Conservation (phyloP, 2,888 invertebrate genomes). For the Polymixis lichenea region DNA sequence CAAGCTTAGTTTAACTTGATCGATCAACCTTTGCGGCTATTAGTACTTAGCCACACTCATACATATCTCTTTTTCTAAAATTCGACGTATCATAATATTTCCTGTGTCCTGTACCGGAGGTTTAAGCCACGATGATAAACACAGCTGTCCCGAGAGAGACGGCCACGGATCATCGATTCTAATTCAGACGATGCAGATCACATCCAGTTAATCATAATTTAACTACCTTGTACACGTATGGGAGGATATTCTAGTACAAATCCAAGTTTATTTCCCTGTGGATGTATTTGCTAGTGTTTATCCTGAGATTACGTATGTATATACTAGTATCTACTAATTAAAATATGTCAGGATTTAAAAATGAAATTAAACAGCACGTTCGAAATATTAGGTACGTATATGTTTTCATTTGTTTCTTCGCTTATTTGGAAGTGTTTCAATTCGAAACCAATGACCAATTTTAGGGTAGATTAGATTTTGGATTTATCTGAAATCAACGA, state of each 20-base stretch:
- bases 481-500: too few relatives aligned
- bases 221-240: slow-evolving; percentile 31
- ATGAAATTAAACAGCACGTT: background rate
- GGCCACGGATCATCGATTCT: slow-evolving; percentile 57
- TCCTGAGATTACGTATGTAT: background rate
- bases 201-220: slow-evolving; percentile 60
- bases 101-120: background rate
- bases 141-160: slow-evolving; percentile 29
- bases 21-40: background rate
- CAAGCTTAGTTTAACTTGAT: background rate
- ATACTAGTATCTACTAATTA: background rate
- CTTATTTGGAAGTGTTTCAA: background rate
- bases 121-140: slow-evolving; percentile 13
- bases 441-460: background rate
- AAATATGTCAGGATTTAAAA: background rate
- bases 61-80: background rate
- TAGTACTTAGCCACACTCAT: background rate
- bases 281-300: background rate
- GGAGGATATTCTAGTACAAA: slow-evolving; percentile 33
- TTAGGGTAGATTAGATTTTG: background rate
- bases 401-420: background rate
- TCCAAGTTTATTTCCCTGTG: slow-evolving; percentile 56
- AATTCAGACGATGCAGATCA: slow-evolving; percentile 51
- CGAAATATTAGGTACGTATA: too few relatives aligned
- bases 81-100: background rate